Evolutionary conservation across 2,888 invertebrate species (phyloP).

Genomic region (Microctonus hyperodae): DNA sequence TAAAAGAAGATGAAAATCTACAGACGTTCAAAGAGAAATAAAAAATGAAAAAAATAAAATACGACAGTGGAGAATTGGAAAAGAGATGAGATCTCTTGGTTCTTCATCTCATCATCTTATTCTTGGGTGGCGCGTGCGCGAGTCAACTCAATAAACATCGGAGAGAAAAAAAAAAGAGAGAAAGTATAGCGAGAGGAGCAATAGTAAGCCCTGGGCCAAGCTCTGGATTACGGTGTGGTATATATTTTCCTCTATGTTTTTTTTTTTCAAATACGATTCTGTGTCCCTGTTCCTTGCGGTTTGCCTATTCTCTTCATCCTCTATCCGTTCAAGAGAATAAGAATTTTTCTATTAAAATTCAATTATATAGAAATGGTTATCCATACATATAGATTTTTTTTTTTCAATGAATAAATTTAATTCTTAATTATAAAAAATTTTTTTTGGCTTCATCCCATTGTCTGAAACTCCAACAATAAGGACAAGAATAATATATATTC

Average conservation of each 20-base stretch:
- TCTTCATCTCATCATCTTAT: constrained; percentile 40
- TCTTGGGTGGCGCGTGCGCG: constrained; percentile 53
- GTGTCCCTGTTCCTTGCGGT: constrained; percentile 33
- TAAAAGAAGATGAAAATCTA: background rate
- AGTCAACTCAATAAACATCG: constrained; percentile 61
- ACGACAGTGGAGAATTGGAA: constrained; percentile 27
- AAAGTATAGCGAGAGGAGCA: constrained; percentile 50
- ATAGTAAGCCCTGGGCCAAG: constrained; percentile 56
- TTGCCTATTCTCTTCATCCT: constrained; percentile 23
- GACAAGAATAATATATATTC: background rate
- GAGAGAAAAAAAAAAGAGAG: background rate
- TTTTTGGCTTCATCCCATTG: background rate
- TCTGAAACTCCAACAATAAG: background rate
- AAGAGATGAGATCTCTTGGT: constrained; percentile 44
- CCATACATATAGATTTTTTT: background rate
- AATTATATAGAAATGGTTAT: background rate
- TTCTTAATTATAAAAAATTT: background rate
- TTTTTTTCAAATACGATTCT: constrained; percentile 48
- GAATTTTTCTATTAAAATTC: background rate
- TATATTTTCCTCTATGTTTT: constrained; percentile 56
- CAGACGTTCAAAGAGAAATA: background rate
- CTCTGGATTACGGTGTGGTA: constrained; percentile 57
- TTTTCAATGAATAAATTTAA: constrained; percentile 2
- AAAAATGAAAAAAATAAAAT: background rate
- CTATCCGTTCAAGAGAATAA: background rate